Evolutionary conservation across 2,797 vertebrate genomes (phyloP), one percentile per base, ranked within the genome.

Genomic region (Enteromius viviparus): DNA sequence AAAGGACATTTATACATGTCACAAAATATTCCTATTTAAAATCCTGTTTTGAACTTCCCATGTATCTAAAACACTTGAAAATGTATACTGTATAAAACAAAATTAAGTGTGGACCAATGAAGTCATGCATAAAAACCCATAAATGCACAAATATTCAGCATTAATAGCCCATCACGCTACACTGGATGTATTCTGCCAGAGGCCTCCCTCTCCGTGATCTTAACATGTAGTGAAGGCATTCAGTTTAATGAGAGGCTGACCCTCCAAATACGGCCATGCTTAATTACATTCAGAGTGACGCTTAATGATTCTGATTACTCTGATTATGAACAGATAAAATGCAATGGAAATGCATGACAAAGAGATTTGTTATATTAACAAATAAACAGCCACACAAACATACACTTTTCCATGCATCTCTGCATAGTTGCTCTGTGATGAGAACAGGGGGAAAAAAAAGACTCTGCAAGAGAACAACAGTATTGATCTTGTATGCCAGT

Each of bases 401-500:
- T 23, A 40, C 26, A 82, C 23, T 83, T 80, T 65, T 47, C 55
- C 84, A 72, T 12, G 12, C 58, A 1, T 81, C 81, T 82, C 19
- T 37, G 34, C 34, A 37, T 68, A 32, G 71, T 84, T 86, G 84
- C 78, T 87, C 84, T 9, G 83, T 83, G 85, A 80, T 80, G 85
- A 51, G 19, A 71, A 80, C 81, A 78, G n/a, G 71, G 89, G 76
- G 60, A 75, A 76, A 78, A 78, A 55, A 66, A 76, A 10, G 49
- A 55, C 55, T 60, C 68, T 85, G 75, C 19, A 47, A 60, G 55
- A 53, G 70, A 84, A 84, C 88, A 85, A 42, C 62, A 53, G 62
- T 78, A 89, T 91, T 88, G 87, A 91, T 90, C 72, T 40, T 62
- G 85, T 62, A 55, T 79, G 71, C 64, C 78, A 49, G 58, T 32